These are phyloP conservation scores for Choloepus hoffmanni DNA, from an alignment of 2,113 vertebrate genomes.

Conservation along the genomic window DNA sequence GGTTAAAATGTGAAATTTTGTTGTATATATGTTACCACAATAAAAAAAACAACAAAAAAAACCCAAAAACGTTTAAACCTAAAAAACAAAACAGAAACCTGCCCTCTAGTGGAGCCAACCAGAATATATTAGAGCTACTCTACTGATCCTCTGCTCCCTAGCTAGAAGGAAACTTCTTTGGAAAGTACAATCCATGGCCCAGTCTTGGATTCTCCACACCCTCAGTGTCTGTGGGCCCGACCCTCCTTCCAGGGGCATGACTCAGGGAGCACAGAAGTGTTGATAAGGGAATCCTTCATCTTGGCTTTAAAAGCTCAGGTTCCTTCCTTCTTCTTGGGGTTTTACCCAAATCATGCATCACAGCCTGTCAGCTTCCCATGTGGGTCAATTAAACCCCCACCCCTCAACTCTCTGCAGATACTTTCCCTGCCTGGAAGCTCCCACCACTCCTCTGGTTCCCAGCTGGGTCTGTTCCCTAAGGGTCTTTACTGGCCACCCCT, in stretches of 20 bases:
- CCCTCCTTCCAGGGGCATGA: neutral
- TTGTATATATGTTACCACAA: too few relatives aligned
- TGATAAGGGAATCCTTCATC: neutral
- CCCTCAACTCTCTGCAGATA: neutral
- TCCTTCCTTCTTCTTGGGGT: neutral
- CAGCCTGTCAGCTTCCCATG: neutral
- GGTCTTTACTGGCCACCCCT: neutral
- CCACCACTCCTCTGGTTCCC: neutral
- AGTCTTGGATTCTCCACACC: neutral
- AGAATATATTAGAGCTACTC: neutral
- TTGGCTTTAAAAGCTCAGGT: neutral
- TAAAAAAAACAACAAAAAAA: too few relatives aligned
- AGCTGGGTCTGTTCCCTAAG: neutral
- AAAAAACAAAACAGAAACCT: neutral
- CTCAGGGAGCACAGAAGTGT: neutral
- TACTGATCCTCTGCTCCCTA: neutral
- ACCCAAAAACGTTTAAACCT: too few relatives aligned
- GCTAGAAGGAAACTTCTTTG: neutral
- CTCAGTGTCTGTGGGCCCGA: neutral
- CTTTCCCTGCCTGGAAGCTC: neutral
- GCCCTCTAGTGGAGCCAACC: neutral
- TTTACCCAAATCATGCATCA: neutral
- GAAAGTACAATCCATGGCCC: neutral
- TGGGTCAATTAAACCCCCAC: neutral
- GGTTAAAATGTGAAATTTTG: too few relatives aligned